phyloP scores from a whole-genome alignment of 2,888 invertebrate genomes.

The Lepidocyrtinus sp. region DNA sequence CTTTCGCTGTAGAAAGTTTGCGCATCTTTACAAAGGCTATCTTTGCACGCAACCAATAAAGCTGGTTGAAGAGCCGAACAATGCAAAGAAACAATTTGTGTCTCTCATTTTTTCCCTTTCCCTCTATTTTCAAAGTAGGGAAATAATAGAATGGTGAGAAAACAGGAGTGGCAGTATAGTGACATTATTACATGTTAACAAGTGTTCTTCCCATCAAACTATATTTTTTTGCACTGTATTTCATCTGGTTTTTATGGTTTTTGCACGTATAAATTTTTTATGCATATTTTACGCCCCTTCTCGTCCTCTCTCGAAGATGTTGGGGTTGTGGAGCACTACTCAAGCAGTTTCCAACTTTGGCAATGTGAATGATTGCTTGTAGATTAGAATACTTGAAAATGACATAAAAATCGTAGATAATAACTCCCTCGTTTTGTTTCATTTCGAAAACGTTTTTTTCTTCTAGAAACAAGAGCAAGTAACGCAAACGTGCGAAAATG shows the following conservation, averaged over 20 bases:
- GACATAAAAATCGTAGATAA: background rate
- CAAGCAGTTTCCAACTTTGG: background rate
- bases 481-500: background rate
- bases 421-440: background rate
- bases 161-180: background rate
- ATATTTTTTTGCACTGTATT: background rate
- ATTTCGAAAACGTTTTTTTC: background rate
- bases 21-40: too few relatives aligned
- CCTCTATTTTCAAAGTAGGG: too few relatives aligned
- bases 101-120: too few relatives aligned
- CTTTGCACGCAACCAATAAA: too few relatives aligned
- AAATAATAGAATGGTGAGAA: background rate
- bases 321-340: too few relatives aligned
- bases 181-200: background rate
- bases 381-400: background rate
- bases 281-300: background rate
- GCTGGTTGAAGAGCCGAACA: too few relatives aligned
- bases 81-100: too few relatives aligned
- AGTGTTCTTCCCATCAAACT: background rate
- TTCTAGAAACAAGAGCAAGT: background rate
- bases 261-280: background rate
- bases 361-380: background rate
- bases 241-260: background rate
- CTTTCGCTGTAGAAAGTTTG: too few relatives aligned
- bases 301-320: too few relatives aligned